Evolutionary conservation across 2,797 vertebrate genomes (phyloP).

Genomic region (Microhierax caerulescens): DNA sequence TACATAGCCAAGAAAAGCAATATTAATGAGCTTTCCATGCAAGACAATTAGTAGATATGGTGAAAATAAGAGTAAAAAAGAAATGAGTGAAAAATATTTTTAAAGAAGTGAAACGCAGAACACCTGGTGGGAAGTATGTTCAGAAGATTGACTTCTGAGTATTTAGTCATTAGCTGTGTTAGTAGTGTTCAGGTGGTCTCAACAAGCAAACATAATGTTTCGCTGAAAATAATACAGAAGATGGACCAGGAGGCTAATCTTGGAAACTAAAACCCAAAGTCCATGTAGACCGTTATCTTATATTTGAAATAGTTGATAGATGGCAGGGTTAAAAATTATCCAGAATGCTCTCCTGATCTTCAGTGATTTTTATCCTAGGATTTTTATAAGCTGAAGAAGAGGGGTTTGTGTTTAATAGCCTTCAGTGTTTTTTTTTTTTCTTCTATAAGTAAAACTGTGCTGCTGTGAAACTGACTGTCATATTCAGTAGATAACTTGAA

Average conservation of each 20-base stretch:
- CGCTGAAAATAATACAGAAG: background rate
- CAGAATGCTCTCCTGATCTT: background rate
- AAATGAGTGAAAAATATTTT: background rate
- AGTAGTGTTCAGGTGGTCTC: background rate
- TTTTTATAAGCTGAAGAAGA: background rate
- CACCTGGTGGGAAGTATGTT: background rate
- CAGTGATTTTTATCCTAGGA: background rate
- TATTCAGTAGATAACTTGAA: background rate
- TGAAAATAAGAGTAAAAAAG: background rate
- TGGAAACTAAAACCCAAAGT: background rate
- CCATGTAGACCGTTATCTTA: rapidly evolving
- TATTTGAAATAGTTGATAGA: background rate
- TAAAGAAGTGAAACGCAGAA: background rate
- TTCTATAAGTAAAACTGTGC: background rate
- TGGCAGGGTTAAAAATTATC: conserved; percentile 35
- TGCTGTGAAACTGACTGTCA: background rate
- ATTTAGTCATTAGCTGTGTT: background rate
- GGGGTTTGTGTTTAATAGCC: background rate
- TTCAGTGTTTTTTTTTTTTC: background rate
- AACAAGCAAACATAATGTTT: background rate
- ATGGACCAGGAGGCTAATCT: background rate
- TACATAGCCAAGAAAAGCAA: background rate
- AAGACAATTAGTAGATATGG: background rate
- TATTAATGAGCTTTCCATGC: background rate
- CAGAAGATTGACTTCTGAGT: background rate